Evolutionary conservation across 2,888 invertebrate genomes (phyloP), one percentile per base, ranked within the genome.

Genomic region (Cyclophora punctaria): DNA sequence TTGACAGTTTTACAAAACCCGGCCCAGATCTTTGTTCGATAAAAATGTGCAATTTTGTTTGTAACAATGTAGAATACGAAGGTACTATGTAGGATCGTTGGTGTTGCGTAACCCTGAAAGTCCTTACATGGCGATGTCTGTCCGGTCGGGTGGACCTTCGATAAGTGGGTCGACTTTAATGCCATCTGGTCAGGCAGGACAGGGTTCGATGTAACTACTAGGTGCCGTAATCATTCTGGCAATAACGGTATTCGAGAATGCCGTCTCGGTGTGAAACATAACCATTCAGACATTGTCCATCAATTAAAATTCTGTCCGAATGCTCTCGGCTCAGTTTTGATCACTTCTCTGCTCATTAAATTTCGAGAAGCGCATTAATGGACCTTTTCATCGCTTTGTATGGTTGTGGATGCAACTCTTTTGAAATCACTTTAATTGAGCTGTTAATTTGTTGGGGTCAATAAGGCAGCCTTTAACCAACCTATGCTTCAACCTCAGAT

Each of bases 181-280:
- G 78, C 85, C 86, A 86, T 86, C 83, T 86, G 85, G 85, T 78
- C 71, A 71, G 71, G 69, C 80, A 63, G 74, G 73, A 69, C 73
- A 61, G 73, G 78, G 74, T 70, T 70, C 76, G 76, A 75, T 72
- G 80, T 64, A 66, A 69, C 74, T 66, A 66, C 66, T 59, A 58
- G 63, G 67, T 74, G 71, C 71, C 67, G 76, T 74, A 75, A 76
- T 69, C 66, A 62, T 63, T 68, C 60, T 60, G 65, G 64, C 57
- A 52, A 50, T 78, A 78, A 80, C 80, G 72, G 78, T 73, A 66
- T 63, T 58, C 58, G 60, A 62, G 63, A 62, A 63, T 65, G 60
- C 58, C 59, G 60, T 58, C 61, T 57, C 69, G 51, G 63, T 64
- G 68, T 63, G 62, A 68, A 63, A 61, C 59, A 62, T 57, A 60